Evolutionary conservation across 2,797 vertebrate species (phyloP).

Genomic region (Synaphobranchus kaupii): DNA sequence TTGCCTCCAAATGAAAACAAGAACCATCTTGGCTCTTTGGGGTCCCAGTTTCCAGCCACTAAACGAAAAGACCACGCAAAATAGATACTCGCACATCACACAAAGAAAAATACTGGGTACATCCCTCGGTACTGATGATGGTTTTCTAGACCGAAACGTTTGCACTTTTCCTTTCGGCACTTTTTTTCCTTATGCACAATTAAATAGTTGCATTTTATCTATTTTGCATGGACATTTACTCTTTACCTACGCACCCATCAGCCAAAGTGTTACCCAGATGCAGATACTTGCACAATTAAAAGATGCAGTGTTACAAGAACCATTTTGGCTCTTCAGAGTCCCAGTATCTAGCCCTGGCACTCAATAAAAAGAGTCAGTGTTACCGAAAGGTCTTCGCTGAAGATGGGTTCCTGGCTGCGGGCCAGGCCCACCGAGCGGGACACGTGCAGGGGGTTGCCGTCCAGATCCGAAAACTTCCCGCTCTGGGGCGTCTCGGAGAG

Average conservation of each 20-base stretch:
- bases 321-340: conserved; percentile 16
- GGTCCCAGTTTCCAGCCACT: conserved; percentile 12
- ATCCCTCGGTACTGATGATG: too few species aligned
- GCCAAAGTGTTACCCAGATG: too few species aligned
- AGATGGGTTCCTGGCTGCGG: conserved; percentile 91
- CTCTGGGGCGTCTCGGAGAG: conserved; percentile 88
- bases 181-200: too few species aligned
- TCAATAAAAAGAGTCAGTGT: conserved; percentile 30
- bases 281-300: too few species aligned
- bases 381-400: conserved; percentile 80
- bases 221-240: too few species aligned
- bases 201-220: neutral
- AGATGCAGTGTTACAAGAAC: neutral
- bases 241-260: too few species aligned
- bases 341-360: neutral
- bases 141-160: too few species aligned
- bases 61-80: conserved; percentile 3
- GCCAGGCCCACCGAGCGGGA: conserved; percentile 82
- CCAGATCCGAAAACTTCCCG: conserved; percentile 81
- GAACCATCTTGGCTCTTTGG: conserved; percentile 31
- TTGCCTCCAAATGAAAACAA: neutral
- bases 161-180: too few species aligned
- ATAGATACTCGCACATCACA: too few species aligned
- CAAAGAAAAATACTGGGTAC: too few species aligned
- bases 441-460: conserved; percentile 61